Evolutionary conservation across 2,888 invertebrate genomes (phyloP).

Genomic region (Uloborus plumipes): DNA sequence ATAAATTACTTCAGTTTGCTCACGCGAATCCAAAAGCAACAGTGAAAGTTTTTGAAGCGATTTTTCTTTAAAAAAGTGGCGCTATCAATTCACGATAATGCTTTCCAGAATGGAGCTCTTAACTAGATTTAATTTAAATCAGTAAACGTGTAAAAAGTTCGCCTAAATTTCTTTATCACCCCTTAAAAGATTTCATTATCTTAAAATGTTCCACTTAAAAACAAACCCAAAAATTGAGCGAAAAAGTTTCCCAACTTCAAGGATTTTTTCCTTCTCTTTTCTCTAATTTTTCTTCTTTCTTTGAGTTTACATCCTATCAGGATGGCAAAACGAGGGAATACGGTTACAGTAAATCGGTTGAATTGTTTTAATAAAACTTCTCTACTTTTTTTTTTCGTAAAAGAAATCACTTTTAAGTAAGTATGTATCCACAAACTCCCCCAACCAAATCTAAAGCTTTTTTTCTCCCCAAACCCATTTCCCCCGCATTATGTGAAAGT

Average conservation of each 20-base stretch:
- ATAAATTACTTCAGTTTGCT: no score
- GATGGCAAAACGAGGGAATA: slow-evolving; percentile 33
- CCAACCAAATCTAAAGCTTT: slow-evolving; percentile 1
- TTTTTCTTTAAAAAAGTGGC: no score
- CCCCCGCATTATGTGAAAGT: slow-evolving; percentile 22
- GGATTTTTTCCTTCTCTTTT: not conserved
- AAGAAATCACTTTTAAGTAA: slow-evolving; percentile 50
- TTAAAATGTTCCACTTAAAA: slow-evolving; percentile 42
- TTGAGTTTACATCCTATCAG: slow-evolving; percentile 29
- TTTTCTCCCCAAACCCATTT: not conserved
- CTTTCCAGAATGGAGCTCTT: no score
- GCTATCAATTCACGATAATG: no score
- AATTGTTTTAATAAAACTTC: slow-evolving; percentile 60
- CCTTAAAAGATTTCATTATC: slow-evolving; percentile 61
- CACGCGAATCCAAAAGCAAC: no score
- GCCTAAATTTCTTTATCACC: slow-evolving; percentile 48
- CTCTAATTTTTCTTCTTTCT: slow-evolving; percentile 16
- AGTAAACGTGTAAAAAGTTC: no score
- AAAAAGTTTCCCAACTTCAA: slow-evolving; percentile 19
- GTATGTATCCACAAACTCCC: not conserved
- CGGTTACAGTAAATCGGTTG: slow-evolving; percentile 24
- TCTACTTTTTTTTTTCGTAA: slow-evolving; percentile 7
- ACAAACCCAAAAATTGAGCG: slow-evolving; percentile 4
- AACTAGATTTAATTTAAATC: no score
- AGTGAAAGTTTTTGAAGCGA: no score